Evolutionary conservation across 2,113 vertebrate species (phyloP).

Genomic region (Neomonachus schauinslandi): DNA sequence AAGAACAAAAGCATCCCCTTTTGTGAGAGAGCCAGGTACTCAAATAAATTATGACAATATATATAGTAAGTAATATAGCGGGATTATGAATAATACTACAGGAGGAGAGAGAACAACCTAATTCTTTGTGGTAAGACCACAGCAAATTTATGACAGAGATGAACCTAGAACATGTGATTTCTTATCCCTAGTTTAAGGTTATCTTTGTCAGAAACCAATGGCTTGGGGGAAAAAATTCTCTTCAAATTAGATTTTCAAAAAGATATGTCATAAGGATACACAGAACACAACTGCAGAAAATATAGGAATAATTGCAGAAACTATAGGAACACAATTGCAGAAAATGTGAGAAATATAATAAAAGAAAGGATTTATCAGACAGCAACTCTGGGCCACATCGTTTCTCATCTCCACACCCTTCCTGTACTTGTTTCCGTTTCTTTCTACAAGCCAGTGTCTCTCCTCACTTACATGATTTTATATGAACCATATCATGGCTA

Average conservation of each 20-base stretch:
- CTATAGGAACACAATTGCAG: not conserved
- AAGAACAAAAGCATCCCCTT: not conserved
- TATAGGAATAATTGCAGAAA: not conserved
- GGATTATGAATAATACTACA: not conserved
- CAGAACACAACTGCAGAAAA: not conserved
- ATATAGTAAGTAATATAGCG: not conserved
- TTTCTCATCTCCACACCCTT: not conserved
- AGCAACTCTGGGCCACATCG: not conserved
- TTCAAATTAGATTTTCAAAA: not conserved
- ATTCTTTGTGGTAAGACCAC: not conserved
- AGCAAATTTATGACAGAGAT: not conserved
- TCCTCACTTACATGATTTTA: not conserved
- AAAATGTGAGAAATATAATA: not conserved
- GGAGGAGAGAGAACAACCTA: not conserved
- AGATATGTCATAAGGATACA: not conserved
- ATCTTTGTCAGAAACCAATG: not conserved
- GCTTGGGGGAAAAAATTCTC: not conserved
- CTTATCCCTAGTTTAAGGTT: not conserved
- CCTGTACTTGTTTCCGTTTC: not conserved
- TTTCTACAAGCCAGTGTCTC: not conserved
- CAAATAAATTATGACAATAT: not conserved
- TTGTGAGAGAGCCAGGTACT: not conserved
- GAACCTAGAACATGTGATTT: not conserved
- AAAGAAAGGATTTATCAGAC: not conserved
- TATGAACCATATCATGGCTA: not conserved